Base-by-base conservation (phyloP, 1,140 invertebrate genomes). In the Philaenus spumarius region DNA sequence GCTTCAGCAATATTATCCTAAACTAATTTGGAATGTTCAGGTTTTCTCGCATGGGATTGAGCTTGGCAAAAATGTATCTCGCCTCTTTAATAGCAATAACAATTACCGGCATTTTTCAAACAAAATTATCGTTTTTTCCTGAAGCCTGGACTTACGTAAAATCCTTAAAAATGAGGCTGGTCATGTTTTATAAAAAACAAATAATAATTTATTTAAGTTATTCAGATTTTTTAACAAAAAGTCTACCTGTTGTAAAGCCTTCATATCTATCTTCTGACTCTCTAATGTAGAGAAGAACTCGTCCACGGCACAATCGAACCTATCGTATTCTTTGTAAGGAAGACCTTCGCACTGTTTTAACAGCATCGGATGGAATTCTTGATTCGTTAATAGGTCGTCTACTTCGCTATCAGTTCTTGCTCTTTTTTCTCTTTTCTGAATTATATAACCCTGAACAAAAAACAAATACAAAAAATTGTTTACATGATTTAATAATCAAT, bases 201-300 rank as follows among this genome's bases (percentile, higher is more conserved):
- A n/a, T n/a, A n/a, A n/a, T n/a, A n/a, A n/a, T n/a, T n/a, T n/a
- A n/a, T n/a, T n/a, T n/a, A n/a, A n/a, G n/a, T n/a, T n/a, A n/a
- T n/a, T n/a, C n/a, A n/a, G n/a, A n/a, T n/a, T n/a, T n/a, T 30
- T 30, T 30, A 30, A 4, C 22, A 55, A 2, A 34, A n/a, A 17
- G 55, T 26, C 46, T 66, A 80, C 78, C 71, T 95, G 88, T 69
- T 94, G 90, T 1, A 97, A 71, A 2, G 87, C 85, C 77, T 92
- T 95, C 57, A 96, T 73, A 73, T 99, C 95, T 66, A 97, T 82
- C 72, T 97, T 98, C 73, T 99, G 96, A 51, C 87, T 85, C 75
- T 99, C 96, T 67, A 97, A 75, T 54, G 86, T 86, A 0, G 95
- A 98, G 76, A 89, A 99, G 74, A 95, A 99, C 68, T 98, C 93